Evolutionary conservation across 2,113 vertebrate species (phyloP).

Genomic region (Poicephalus gulielmi): DNA sequence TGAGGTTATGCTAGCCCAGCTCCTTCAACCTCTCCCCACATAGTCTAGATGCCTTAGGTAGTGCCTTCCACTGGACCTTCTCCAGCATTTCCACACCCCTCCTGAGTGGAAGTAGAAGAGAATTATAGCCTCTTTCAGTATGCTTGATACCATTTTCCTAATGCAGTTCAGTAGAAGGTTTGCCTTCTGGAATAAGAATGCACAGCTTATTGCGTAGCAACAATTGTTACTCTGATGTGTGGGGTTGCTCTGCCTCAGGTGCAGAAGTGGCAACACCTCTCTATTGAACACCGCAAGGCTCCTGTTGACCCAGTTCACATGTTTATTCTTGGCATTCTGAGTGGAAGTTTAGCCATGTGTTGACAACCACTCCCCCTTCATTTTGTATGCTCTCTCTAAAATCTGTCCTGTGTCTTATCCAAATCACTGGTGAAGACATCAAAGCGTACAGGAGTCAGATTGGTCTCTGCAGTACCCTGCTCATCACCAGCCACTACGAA

Average conservation of each 20-base stretch:
- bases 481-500: background rate
- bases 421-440: background rate
- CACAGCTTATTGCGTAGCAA: background rate
- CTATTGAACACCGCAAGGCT: fast-evolving
- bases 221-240: background rate
- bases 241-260: background rate
- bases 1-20: background rate
- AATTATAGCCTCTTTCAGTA: background rate
- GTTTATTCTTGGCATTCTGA: background rate
- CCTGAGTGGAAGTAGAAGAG: background rate
- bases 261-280: background rate
- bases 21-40: background rate
- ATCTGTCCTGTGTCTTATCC: background rate
- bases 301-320: background rate
- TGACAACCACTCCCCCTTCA: background rate
- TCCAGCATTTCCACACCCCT: background rate
- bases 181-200: background rate
- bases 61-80: background rate
- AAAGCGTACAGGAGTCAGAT: background rate
- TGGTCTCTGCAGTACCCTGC: background rate
- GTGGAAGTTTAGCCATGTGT: background rate
- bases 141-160: background rate
- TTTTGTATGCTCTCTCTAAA: background rate
- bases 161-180: background rate
- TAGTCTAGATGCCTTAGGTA: background rate